Base-by-base conservation (phyloP, 2,113 vertebrate species). In the Suncus etruscus region DNA sequence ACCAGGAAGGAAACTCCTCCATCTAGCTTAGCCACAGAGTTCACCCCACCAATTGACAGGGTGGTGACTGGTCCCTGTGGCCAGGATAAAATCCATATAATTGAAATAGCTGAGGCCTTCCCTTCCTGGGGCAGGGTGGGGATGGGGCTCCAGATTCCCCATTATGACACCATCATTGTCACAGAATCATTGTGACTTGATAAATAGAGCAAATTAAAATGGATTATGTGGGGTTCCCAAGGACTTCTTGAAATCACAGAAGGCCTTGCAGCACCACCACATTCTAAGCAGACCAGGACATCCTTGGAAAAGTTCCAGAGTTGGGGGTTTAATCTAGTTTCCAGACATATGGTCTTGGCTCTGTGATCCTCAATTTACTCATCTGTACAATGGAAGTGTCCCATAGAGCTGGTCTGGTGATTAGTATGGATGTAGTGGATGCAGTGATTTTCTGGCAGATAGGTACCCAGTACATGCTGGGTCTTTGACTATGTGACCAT, bases 1-100 rank as follows among this genome's bases (percentile, higher is more conserved):
- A 91, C 91, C 83, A 87, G 63, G 83, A 95, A 96, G 72, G 75
- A 86, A 92, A 80, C 89, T 92, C 32, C 48, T 82, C 63, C 22
- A 20, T 89, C 82, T 82, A 72, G 82, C 89, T 96, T 61, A n/a
- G 50, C 39, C 48, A 29, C 65, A 83, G 51, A 84, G 58, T 85
- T 93, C 92, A 95, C 72, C 6, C 65, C 65, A 47, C 32, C 58
- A 61, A 85, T 39, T 24, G 32, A 63, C 50, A 85, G 92, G 90
- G 89, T 16, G 25, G 82, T 72, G 18, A 29, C 11, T 6, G 61
- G 70, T 87, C 91, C 51, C 89, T 61, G 39, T 29, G 18, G 58
- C 51, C 54, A 0, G 5, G 47, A 58, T 83, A 73, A 72, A 85
- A 90, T 81, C 63, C 11, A 1, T 14, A 83, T 22, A 22, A 18